A percentile compares a stretch with the other conserved stretches of the same genome.
phyloP scores from a whole-genome alignment of 2,888 invertebrate species.

The Campopleginae sp. region DNA sequence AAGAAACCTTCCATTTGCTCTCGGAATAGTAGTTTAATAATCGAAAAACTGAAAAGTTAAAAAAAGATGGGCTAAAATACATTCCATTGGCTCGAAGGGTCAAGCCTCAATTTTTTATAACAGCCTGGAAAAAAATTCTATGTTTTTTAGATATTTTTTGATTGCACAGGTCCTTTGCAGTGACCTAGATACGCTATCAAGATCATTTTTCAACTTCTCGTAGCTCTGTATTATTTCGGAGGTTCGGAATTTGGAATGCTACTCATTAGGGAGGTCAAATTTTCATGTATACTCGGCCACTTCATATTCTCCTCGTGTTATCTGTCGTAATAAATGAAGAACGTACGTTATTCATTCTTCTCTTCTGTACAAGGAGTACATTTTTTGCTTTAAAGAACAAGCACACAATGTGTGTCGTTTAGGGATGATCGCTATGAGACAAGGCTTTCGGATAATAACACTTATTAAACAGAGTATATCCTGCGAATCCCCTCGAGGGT shows the following conservation, averaged over 20 bases:
- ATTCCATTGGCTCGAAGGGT: not conserved
- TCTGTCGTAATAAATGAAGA: conserved; percentile 17
- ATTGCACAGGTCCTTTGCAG: not conserved
- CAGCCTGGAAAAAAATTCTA: not conserved
- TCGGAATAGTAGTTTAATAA: not conserved
- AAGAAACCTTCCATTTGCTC: not conserved
- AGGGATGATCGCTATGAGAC: conserved; percentile 16
- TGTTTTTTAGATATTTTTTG: not conserved
- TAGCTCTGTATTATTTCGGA: not conserved
- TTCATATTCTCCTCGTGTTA: not conserved
- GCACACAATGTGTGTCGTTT: conserved; percentile 17
- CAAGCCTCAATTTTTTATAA: not conserved
- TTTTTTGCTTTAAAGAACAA: not conserved
- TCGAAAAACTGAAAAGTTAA: not conserved
- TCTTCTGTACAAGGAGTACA: not conserved
- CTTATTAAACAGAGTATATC: conserved; percentile 60
- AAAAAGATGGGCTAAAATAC: not conserved
- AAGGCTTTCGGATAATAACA: conserved; percentile 58
- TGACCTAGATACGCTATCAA: not conserved
- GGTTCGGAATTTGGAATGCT: not conserved
- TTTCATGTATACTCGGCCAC: not conserved
- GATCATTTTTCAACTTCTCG: not conserved
- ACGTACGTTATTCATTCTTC: not conserved
- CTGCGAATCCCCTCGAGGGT: conserved; percentile 36
- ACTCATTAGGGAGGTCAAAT: not conserved